phyloP scores from a whole-genome alignment of 2,797 vertebrate species.

The Arrhamphus sclerolepis region DNA sequence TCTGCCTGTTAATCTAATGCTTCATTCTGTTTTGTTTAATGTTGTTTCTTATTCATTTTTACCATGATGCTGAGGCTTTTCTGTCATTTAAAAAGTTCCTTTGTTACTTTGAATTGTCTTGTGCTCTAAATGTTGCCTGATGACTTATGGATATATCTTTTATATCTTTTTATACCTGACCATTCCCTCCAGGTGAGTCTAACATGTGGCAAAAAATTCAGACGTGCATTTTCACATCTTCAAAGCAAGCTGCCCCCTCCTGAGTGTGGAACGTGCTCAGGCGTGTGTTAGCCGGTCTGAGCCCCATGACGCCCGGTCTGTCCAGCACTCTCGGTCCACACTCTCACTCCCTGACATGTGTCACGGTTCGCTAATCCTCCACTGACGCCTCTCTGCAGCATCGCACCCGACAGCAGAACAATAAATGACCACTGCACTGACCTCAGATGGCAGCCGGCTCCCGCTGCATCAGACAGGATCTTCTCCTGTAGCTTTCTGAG shows the following conservation, averaged over 20 bases:
- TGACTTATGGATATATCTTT: too few species aligned
- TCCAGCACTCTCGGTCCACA: conserved; percentile 42
- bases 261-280: conserved; percentile 23
- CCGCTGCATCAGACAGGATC: conserved; percentile 13
- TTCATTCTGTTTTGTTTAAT: too few species aligned
- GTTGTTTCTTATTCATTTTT: too few species aligned
- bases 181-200: conserved; percentile 8
- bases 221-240: conserved; percentile 8
- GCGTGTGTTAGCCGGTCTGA: conserved; percentile 42
- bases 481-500: neutral
- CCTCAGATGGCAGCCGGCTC: conserved; percentile 37
- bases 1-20: too few species aligned
- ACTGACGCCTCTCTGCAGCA: conserved; percentile 52
- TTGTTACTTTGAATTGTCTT: too few species aligned
- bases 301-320: conserved; percentile 30
- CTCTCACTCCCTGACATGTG: conserved; percentile 78
- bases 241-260: conserved; percentile 9
- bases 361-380: conserved; percentile 64
- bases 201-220: conserved; percentile 22
- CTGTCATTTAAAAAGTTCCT: too few species aligned
- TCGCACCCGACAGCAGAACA: conserved; percentile 39
- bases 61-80: too few species aligned
- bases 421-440: conserved; percentile 52
- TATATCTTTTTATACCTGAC: neutral
- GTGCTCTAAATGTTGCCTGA: too few species aligned